Evolutionary conservation across 2,888 invertebrate species (phyloP).

Genomic region (Acanthoscelides obtectus): DNA sequence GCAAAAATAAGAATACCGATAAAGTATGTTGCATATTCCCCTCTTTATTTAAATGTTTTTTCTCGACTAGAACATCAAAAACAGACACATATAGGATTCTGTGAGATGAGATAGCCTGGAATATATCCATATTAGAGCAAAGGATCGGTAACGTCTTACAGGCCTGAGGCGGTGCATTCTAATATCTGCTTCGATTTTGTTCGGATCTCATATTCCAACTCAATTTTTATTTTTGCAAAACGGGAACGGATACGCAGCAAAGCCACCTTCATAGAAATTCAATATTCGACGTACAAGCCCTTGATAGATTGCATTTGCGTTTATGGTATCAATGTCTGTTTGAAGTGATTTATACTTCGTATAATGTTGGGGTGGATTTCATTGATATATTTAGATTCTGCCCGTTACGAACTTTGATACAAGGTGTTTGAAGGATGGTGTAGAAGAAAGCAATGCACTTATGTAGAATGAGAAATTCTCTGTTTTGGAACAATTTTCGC

Average conservation of each 20-base stretch:
- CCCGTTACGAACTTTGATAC: too few species aligned
- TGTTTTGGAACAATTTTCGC: too few species aligned
- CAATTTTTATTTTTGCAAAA: neutral
- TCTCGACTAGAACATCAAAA: too few species aligned
- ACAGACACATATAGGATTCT: neutral
- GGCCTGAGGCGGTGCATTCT: neutral
- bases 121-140: neutral
- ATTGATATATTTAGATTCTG: too few species aligned
- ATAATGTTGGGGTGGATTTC: neutral
- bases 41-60: too few species aligned
- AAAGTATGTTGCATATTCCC: too few species aligned
- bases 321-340: neutral
- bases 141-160: neutral
- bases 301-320: neutral
- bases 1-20: too few species aligned
- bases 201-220: neutral
- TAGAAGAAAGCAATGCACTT: too few species aligned
- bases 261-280: neutral
- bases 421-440: too few species aligned
- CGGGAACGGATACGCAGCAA: neutral
- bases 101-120: neutral
- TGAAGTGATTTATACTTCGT: neutral
- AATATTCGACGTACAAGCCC: neutral
- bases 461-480: too few species aligned
- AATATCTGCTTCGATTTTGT: neutral